Percentiles rank a stretch among this genome's conserved stretches.
phyloP scores from a whole-genome alignment of 2,113 vertebrate species.

The Lethenteron reissneri region DNA sequence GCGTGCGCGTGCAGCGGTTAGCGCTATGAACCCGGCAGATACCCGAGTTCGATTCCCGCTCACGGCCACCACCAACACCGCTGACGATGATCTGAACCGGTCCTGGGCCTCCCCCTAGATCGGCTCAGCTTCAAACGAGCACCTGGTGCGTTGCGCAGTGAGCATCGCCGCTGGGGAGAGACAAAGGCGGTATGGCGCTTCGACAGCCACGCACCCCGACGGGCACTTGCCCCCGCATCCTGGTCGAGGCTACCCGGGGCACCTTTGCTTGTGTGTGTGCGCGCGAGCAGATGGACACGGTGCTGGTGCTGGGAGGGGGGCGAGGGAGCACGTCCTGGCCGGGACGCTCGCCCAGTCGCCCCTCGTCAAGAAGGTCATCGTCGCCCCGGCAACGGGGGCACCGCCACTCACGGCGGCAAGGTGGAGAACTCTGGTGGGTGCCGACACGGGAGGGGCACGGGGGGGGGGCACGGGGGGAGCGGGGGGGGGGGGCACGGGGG shows the following conservation, averaged over 20 bases:
- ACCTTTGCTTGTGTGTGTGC: background rate
- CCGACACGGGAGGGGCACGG: background rate
- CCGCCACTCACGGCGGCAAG: slow-evolving; percentile 35
- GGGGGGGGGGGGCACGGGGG: background rate
- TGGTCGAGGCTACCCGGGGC: background rate
- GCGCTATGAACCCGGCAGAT: background rate
- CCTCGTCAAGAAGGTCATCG: slow-evolving; percentile 41
- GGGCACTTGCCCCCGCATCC: background rate
- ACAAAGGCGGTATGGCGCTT: too few species aligned
- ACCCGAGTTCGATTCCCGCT: background rate
- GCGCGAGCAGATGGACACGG: slow-evolving; percentile 19
- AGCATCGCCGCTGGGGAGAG: background rate
- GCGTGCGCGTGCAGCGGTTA: background rate
- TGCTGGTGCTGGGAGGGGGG: slow-evolving; percentile 57
- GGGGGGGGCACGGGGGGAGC: background rate
- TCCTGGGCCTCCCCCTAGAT: background rate
- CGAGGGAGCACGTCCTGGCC: slow-evolving; percentile 57
- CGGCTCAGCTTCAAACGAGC: background rate
- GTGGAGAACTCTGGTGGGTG: slow-evolving; percentile 48
- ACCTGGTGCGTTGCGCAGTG: background rate
- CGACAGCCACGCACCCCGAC: too few species aligned
- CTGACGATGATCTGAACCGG: background rate
- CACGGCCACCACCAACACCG: background rate
- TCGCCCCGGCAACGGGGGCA: slow-evolving; percentile 58
- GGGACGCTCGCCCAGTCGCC: slow-evolving; percentile 57